Conservation (phyloP, 2,888 invertebrate genomes). For the Lasiommata megera region DNA sequence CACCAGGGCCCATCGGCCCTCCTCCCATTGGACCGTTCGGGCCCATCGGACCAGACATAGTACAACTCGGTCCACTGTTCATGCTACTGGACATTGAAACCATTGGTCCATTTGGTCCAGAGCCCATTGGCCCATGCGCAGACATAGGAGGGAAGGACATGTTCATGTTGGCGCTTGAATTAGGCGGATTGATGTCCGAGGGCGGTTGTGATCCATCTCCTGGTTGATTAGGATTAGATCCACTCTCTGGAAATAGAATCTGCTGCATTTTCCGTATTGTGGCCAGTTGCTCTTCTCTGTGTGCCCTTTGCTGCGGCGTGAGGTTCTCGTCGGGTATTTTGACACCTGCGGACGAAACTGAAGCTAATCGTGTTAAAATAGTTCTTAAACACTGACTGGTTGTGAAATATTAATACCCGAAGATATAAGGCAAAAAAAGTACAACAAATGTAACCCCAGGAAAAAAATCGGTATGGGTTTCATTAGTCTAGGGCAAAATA, state of each 20-base stretch:
- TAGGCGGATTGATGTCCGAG: constrained; percentile 67
- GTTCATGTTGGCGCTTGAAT: constrained; percentile 64
- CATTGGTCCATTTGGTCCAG: constrained; percentile 72
- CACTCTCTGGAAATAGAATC: constrained; percentile 93
- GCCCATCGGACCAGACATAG: constrained; percentile 72
- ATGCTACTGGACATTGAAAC: constrained; percentile 71
- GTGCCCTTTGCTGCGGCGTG: constrained; percentile 96
- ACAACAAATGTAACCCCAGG: too few relatives aligned
- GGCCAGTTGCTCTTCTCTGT: constrained; percentile 95
- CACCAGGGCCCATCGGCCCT: constrained; percentile 54
- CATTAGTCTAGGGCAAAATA: too few relatives aligned
- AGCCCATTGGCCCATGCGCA: constrained; percentile 65
- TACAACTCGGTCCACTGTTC: constrained; percentile 72
- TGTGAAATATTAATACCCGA: too few relatives aligned
- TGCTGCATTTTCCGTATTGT: constrained; percentile 96
- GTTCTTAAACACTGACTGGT: constrained; percentile 27
- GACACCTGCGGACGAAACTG: constrained; percentile 78
- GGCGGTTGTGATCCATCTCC: constrained; percentile 57
- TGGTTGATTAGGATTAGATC: constrained; percentile 56
- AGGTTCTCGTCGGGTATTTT: constrained; percentile 98
- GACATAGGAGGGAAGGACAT: constrained; percentile 71
- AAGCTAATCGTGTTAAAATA: constrained; percentile 34
- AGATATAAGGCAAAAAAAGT: too few relatives aligned
- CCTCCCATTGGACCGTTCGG: constrained; percentile 53
- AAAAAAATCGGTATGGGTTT: too few relatives aligned